These are phyloP conservation scores for Turritopsis dohrnii DNA, from an alignment of 30 jellyfish, hydroid and myxozoan genomes.

Conservation along the genomic window DNA sequence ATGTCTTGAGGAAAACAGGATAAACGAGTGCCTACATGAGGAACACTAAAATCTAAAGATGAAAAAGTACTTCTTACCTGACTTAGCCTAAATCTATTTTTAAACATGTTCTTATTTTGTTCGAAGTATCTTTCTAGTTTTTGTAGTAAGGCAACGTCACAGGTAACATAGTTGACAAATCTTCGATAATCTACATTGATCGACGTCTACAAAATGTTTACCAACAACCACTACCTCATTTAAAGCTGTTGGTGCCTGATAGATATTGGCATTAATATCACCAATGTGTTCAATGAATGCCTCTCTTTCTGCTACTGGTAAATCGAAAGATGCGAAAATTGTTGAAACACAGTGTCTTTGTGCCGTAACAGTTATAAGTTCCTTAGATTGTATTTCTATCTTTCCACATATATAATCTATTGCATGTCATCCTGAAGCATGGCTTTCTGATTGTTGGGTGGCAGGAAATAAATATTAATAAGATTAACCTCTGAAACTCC, in stretches of 20 bases:
- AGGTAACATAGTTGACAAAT: not conserved
- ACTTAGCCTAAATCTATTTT: too few species aligned
- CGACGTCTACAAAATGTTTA: not conserved
- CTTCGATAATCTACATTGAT: not conserved
- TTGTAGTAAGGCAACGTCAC: too few species aligned
- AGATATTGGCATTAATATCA: not conserved
- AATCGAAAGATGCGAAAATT: slow-evolving; percentile 15
- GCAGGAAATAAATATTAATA: slow-evolving; percentile 11
- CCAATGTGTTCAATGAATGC: slow-evolving; percentile 25
- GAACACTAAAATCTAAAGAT: too few species aligned
- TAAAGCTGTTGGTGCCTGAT: not conserved
- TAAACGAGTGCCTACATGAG: too few species aligned
- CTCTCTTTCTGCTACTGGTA: slow-evolving; percentile 18
- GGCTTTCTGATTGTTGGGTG: slow-evolving; percentile 16
- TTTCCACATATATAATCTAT: not conserved
- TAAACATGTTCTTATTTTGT: too few species aligned
- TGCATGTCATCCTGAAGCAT: slow-evolving; percentile 20
- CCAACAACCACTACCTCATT: not conserved
- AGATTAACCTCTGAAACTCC: not conserved
- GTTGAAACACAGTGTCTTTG: slow-evolving; percentile 18
- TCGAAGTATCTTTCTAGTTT: too few species aligned
- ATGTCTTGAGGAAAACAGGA: too few species aligned
- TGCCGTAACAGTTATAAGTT: slow-evolving; percentile 4
- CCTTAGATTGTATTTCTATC: not conserved
- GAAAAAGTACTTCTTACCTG: too few species aligned